Evolutionary conservation across 2,113 vertebrate species (phyloP), one percentile per base, ranked within the genome.

Genomic region (Gallinago jamesoni): DNA sequence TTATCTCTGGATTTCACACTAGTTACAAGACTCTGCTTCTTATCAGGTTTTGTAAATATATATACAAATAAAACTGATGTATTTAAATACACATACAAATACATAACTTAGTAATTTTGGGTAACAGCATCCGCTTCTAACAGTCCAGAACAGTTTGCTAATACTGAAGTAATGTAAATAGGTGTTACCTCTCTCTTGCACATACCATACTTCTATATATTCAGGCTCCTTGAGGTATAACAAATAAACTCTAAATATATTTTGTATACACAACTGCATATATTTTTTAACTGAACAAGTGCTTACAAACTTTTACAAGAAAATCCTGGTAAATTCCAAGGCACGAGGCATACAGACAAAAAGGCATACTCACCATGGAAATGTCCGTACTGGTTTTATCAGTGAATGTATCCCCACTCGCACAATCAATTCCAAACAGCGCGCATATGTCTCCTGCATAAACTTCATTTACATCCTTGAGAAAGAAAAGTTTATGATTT

Each of bases 381-480:
- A 99, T 97, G 84, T 94, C 97, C 10, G 96, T 95, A 25, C 62
- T 98, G 8, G 95, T 97, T 95, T 96, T 99, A 12, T 98, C 98
- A 2, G 99, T 98, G 97, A 99, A 99, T 1, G 99, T 99, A 94
- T 99, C 99, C 91, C 99, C 99, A 4, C 99, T 99, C 21, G 99
- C 99, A 95, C 99, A 99, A 94, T 99, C 99, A 2, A 99, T 98
- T 82, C 99, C 99, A 95, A 99, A 99, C 76, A 99, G 94, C 1
- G 99, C 99, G 93, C 99, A 99, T 93, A 99, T 99, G 80, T 99
- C 99, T 52, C 99, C 99, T 0, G 99, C 98, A 74, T 98, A 99
- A 48, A 98, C 99, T 79, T 99, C 98, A 10, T 98, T 98, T 3
- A 99, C 99, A 94, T 99, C 99, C 99, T 99, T 77, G 14, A 75